Base-by-base conservation (phyloP, 2,888 invertebrate genomes). In the Lasioglossum zephyrum region DNA sequence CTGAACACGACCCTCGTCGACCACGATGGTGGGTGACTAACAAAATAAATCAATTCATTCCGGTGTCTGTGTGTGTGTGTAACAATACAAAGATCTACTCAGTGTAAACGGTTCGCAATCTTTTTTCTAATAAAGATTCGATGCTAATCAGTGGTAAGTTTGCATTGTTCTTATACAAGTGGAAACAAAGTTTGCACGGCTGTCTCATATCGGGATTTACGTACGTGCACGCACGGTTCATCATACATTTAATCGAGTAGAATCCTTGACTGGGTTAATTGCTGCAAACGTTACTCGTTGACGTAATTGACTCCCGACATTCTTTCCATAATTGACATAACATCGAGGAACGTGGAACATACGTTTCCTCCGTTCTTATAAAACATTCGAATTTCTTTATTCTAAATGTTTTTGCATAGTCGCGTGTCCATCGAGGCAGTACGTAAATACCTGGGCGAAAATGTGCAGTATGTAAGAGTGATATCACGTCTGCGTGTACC, bases 11-110 rank as follows among this genome's bases (percentile, higher is more conserved):
- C 69, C 26, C 53, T 57, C 73, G 47, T 22, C 16, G 31, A 85
- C 82, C 75, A 78, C 41, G 9, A 84, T 73, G 89, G 89, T 89
- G 85, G 87, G 89, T 89, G 81, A 5, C 66, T 18, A 22, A 60
- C 60, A 66, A 72, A 66, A 72, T 18, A 9, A 26, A 73, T 57
- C 36, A 16, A 60, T 31, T 26, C 5, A 44, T 36, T 39, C 49
- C 8, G 16, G 13, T 39, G 2, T 36, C 2, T 18, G 63, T 6
- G 13, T 6, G 13, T 26, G 9, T 5, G 9, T 47, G 36, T 18
- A 47, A 31, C 26, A 36, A 26, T 2, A 1, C n/a, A 36, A 8
- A 26, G 1, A 16, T n/a, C 22, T 16, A 22, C 49, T 41, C n/a
- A 44, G 70, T 22, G 74, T 22, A 8, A 44, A 18, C 0, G 31